Evolutionary conservation across 2,888 invertebrate genomes (phyloP).

Genomic region (Erannis defoliaria): DNA sequence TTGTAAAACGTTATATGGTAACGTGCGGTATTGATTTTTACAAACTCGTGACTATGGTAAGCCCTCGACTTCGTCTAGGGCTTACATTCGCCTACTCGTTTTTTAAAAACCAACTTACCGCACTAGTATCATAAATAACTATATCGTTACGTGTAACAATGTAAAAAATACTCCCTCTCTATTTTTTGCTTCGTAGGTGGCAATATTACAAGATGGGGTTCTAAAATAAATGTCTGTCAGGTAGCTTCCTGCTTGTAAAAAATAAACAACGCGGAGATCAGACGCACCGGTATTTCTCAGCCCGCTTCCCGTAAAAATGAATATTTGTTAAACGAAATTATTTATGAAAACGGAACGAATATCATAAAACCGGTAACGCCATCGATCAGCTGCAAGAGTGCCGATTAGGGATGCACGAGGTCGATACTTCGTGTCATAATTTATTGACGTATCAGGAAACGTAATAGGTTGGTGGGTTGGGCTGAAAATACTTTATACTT

Average conservation of each 20-base stretch:
- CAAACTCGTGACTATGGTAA: too few relatives aligned
- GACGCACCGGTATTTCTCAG: slow-evolving; percentile 6
- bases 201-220: background rate
- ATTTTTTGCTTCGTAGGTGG: background rate
- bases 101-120: too few relatives aligned
- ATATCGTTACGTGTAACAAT: background rate
- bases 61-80: too few relatives aligned
- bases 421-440: slow-evolving; percentile 9
- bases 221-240: slow-evolving; percentile 1
- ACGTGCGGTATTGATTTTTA: too few relatives aligned
- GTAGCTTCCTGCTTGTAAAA: slow-evolving; percentile 11
- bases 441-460: background rate
- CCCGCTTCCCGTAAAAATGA: slow-evolving; percentile 18
- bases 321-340: slow-evolving; percentile 24
- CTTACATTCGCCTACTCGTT: too few relatives aligned
- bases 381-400: slow-evolving; percentile 12
- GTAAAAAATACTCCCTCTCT: background rate
- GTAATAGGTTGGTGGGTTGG: background rate
- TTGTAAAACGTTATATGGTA: too few relatives aligned
- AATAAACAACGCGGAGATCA: slow-evolving; percentile 13
- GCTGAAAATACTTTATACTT: background rate
- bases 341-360: slow-evolving; percentile 19
- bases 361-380: slow-evolving; percentile 14
- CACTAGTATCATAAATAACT: too few relatives aligned
- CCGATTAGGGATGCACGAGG: slow-evolving; percentile 8